These are phyloP conservation scores for Noctuana brunneofusca DNA, from an alignment of 2,888 invertebrate genomes.

Conservation along the genomic window DNA sequence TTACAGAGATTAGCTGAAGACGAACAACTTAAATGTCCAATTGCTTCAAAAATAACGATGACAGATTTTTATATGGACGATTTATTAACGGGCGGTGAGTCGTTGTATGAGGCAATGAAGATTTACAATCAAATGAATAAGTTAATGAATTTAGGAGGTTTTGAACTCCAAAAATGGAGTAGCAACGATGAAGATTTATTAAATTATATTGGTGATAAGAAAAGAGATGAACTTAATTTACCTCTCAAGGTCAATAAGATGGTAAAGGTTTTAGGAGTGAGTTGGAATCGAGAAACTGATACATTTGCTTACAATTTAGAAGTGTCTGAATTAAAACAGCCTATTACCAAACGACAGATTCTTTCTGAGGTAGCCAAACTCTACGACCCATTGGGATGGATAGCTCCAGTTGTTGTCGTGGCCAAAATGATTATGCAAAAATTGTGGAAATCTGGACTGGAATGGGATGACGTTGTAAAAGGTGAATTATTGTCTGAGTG, in stretches of 20 bases:
- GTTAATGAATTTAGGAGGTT: constrained; percentile 39
- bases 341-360: constrained; percentile 40
- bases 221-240: constrained; percentile 4
- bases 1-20: constrained; percentile 37
- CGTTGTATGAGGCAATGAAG: constrained; percentile 35
- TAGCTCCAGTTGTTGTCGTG: constrained; percentile 41
- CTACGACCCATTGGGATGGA: constrained; percentile 46
- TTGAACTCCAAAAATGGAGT: constrained; percentile 41
- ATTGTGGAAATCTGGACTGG: constrained; percentile 8
- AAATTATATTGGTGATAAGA: constrained; percentile 5
- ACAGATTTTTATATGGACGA: constrained; percentile 22
- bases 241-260: constrained; percentile 13
- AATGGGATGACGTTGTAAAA: constrained; percentile 6
- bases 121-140: constrained; percentile 38
- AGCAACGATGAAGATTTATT: constrained; percentile 31
- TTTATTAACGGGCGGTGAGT: constrained; percentile 35
- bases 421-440: constrained; percentile 16
- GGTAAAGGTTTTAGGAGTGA: constrained; percentile 43
- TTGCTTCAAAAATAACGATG: constrained; percentile 31
- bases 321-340: constrained; percentile 20
- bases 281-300: constrained; percentile 41
- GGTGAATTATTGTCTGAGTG: constrained; percentile 14
- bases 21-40: constrained; percentile 35
- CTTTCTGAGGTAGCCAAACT: constrained; percentile 43
- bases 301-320: constrained; percentile 39